Conservation (phyloP, 1,140 invertebrate genomes). For the Aphelenchoides besseyi region DNA sequence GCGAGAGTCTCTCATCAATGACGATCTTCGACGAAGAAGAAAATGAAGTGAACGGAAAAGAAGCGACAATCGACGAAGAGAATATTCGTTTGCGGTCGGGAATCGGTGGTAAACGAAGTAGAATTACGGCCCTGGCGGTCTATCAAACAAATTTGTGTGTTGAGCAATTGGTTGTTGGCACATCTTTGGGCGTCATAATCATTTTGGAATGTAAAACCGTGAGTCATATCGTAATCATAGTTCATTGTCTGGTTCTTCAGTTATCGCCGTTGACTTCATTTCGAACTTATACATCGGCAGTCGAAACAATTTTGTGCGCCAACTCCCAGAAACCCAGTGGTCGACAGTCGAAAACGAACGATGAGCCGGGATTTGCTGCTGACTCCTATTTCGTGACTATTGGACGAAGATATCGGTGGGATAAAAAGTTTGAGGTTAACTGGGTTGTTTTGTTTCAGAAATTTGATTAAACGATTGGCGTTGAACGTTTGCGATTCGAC, state of each 20-base stretch:
- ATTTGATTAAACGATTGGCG: conserved; percentile 26
- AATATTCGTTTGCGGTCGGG: conserved; percentile 4
- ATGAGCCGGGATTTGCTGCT: background rate
- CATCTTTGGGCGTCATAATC: conserved; percentile 33
- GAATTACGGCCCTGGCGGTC: conserved; percentile 8
- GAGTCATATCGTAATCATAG: conserved; percentile 23
- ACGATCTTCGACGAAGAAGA: conserved; percentile 32
- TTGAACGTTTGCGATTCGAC: conserved; percentile 9
- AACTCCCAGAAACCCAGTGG: background rate
- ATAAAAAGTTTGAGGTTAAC: background rate
- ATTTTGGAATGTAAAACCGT: conserved; percentile 33
- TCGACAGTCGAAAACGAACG: conserved; percentile 18
- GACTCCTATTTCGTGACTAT: conserved; percentile 30
- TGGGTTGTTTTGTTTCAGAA: conserved; percentile 23
- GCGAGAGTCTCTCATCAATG: conserved; percentile 41
- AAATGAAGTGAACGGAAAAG: background rate
- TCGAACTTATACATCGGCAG: conserved; percentile 32
- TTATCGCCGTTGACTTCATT: conserved; percentile 41
- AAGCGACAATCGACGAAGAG: background rate
- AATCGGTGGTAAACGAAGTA: conserved; percentile 20
- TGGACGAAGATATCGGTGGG: conserved; percentile 27
- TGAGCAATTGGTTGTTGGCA: conserved; percentile 46
- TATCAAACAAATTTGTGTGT: background rate
- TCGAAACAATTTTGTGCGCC: conserved; percentile 37
- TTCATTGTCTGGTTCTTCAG: conserved; percentile 20